Evolutionary conservation across 2,797 vertebrate genomes (phyloP).

Genomic region (Sphenodon punctatus): DNA sequence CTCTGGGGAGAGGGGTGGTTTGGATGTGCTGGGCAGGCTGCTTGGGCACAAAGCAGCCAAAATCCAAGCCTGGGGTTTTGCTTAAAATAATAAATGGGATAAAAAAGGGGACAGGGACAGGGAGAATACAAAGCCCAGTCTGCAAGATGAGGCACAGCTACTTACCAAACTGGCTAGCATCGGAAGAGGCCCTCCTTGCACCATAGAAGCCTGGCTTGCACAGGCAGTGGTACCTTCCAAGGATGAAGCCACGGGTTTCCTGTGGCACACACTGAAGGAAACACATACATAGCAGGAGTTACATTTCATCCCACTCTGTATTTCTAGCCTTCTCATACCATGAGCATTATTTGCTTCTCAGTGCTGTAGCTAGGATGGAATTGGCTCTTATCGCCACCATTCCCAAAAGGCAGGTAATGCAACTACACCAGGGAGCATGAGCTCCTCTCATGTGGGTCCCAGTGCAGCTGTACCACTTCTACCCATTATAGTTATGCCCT

Average conservation of each 20-base stretch:
- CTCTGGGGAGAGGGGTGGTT: not conserved
- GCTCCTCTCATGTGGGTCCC: too few species aligned
- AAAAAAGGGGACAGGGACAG: too few species aligned
- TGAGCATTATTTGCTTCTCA: not conserved
- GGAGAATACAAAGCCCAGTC: not conserved
- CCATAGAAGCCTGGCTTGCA: slow-evolving; percentile 90
- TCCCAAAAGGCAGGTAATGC: too few species aligned
- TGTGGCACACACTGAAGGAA: slow-evolving; percentile 83
- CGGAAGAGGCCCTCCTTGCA: not conserved
- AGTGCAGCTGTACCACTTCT: too few species aligned
- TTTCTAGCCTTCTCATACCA: too few species aligned
- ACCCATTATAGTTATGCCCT: too few species aligned
- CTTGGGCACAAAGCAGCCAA: too few species aligned
- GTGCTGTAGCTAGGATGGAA: too few species aligned
- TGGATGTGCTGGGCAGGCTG: not conserved
- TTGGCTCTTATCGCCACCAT: too few species aligned
- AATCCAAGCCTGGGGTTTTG: too few species aligned
- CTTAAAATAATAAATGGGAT: too few species aligned
- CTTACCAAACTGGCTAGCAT: slow-evolving; percentile 7
- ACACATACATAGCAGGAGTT: not conserved
- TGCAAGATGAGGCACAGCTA: not conserved
- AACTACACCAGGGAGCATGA: too few species aligned
- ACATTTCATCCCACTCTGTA: accelerated
- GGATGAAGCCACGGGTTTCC: slow-evolving; percentile 82
- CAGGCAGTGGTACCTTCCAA: slow-evolving; percentile 89